A percentile compares a stretch with the other conserved stretches of the same genome.
Conservation (phyloP, 2,113 vertebrate genomes). For the Poecilia latipinna region DNA sequence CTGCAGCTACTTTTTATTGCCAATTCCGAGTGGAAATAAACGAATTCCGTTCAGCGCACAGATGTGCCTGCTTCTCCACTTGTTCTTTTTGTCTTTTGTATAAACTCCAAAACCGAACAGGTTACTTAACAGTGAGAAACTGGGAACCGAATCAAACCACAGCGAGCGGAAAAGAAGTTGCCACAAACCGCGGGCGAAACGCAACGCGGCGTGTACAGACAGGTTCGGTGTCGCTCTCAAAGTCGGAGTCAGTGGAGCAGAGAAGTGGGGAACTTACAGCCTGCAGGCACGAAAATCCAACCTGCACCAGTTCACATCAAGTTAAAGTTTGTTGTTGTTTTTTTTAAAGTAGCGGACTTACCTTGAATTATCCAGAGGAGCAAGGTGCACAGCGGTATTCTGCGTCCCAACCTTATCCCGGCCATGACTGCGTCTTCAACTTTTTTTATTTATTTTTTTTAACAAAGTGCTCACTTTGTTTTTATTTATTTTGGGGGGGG, state of each 20-base stretch:
- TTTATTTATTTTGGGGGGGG: conserved; percentile 6
- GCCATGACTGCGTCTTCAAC: conserved; percentile 67
- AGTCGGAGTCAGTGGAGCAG: not conserved
- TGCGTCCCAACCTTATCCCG: conserved; percentile 66
- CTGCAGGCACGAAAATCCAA: conserved; percentile 21
- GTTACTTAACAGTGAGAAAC: not conserved
- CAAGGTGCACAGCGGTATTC: conserved; percentile 72
- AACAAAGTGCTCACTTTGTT: conserved; percentile 32
- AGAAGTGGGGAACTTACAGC: conserved; percentile 18
- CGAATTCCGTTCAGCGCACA: no score
- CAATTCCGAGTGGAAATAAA: not conserved
- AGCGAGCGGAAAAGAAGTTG: not conserved
- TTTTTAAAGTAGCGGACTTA: conserved; percentile 41
- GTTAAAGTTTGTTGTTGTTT: not conserved
- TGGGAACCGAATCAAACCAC: not conserved
- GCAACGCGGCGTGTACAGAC: not conserved
- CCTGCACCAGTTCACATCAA: not conserved
- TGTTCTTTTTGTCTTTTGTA: not conserved
- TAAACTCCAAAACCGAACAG: not conserved
- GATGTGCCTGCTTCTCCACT: conserved; percentile 18
- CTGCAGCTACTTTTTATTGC: not conserved
- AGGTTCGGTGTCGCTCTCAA: conserved; percentile 12
- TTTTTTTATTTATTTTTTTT: conserved; percentile 45
- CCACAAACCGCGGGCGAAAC: not conserved
- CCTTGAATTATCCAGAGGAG: conserved; percentile 72